Percentiles rank a stretch among this genome's conserved stretches.
Conservation (phyloP, 2,797 vertebrate species). For the Poeciliopsis presidionis region DNA sequence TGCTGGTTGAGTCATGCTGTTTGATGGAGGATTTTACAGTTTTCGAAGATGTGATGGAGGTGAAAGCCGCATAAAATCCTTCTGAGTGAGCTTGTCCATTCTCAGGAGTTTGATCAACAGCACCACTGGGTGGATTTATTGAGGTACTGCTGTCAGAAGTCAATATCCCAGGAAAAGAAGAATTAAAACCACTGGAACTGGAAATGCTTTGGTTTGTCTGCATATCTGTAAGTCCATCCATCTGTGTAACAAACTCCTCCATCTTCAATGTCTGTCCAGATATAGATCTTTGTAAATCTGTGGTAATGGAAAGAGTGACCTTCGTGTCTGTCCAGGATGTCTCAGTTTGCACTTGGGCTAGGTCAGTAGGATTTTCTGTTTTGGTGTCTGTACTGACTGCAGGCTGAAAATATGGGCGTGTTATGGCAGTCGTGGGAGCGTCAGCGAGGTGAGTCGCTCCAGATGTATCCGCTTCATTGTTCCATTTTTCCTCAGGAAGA, state of each 20-base stretch:
- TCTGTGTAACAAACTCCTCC: conserved; percentile 2
- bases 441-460: conserved; percentile 56
- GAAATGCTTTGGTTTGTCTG: conserved; percentile 5
- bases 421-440: conserved; percentile 31
- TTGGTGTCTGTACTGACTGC: conserved; percentile 19
- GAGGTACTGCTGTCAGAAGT: conserved; percentile 12
- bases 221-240: background rate
- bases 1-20: conserved; percentile 13
- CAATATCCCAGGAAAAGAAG: conserved; percentile 10
- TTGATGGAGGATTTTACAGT: conserved; percentile 23
- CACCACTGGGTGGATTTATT: background rate
- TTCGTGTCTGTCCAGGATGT: conserved; percentile 9
- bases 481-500: conserved; percentile 81
- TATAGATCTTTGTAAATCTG: conserved; percentile 11
- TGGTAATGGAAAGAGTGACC: background rate
- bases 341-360: conserved; percentile 6
- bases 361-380: conserved; percentile 5
- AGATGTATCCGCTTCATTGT: conserved; percentile 85
- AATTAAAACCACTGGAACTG: conserved; percentile 3
- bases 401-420: conserved; percentile 57
- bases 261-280: conserved; percentile 4
- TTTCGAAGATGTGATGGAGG: conserved; percentile 34
- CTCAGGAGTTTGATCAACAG: conserved; percentile 19
- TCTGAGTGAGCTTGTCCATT: conserved; percentile 19
- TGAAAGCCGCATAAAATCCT: conserved; percentile 18